phyloP scores from a whole-genome alignment of 2,113 vertebrate species.

The Chlorodrepanis virens region DNA sequence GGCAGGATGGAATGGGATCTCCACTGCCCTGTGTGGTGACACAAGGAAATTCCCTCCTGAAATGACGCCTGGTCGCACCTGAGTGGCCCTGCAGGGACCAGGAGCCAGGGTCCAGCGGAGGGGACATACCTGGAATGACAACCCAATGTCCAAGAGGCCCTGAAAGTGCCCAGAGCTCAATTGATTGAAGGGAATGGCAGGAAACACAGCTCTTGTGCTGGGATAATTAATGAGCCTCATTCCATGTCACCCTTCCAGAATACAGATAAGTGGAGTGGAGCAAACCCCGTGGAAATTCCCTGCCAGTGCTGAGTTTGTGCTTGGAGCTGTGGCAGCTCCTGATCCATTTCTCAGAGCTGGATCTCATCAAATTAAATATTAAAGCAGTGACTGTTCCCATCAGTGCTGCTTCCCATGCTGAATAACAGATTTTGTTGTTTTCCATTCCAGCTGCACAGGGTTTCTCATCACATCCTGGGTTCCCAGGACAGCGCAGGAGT shows the following conservation, averaged over 20 bases:
- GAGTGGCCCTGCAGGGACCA: not conserved
- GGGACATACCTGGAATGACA: not conserved
- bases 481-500: not conserved
- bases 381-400: not conserved
- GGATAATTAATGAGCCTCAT: not conserved
- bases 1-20: not conserved
- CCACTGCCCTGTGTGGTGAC: not conserved
- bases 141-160: not conserved
- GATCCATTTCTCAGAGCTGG: not conserved
- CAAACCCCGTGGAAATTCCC: not conserved
- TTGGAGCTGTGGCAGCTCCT: not conserved
- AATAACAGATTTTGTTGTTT: not conserved
- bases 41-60: not conserved
- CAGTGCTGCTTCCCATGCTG: not conserved
- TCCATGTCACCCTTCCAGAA: not conserved
- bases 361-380: not conserved
- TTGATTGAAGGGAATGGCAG: not conserved
- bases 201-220: not conserved
- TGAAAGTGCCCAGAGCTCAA: not conserved
- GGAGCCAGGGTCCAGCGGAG: not conserved
- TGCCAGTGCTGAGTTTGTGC: rapidly evolving
- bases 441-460: not conserved
- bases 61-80: not conserved
- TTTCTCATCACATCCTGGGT: not conserved
- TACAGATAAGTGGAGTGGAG: not conserved